These are phyloP conservation scores for Miopithecus talapoin DNA, from an alignment of 2,797 vertebrate species.

Conservation along the genomic window DNA sequence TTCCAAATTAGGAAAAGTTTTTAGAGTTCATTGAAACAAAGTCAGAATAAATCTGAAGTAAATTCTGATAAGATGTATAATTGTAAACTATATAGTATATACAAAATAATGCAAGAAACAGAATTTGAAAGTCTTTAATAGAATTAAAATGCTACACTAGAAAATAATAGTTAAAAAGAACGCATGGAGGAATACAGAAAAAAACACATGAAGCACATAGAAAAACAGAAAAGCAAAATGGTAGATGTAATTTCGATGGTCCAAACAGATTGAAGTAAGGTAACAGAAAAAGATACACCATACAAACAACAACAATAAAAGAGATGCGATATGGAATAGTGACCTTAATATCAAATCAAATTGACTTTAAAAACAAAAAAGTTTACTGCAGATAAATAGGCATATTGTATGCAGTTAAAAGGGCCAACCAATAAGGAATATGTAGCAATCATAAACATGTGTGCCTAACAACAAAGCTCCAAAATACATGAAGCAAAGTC, in stretches of 20 bases:
- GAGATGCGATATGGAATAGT: neutral
- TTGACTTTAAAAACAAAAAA: neutral
- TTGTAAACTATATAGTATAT: neutral
- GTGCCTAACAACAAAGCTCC: neutral
- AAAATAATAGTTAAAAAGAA: neutral
- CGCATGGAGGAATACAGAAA: neutral
- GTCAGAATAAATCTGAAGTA: neutral
- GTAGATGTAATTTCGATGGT: neutral
- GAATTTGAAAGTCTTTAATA: neutral
- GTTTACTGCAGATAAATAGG: neutral
- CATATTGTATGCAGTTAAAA: neutral
- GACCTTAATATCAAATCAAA: neutral
- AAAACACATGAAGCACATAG: neutral
- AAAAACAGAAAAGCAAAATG: conserved; percentile 39
- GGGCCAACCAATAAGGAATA: neutral
- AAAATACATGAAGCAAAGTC: neutral
- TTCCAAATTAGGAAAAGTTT: neutral
- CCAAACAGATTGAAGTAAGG: neutral
- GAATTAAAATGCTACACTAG: neutral
- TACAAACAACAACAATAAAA: neutral
- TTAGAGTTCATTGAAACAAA: neutral
- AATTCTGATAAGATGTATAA: neutral
- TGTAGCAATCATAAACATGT: neutral
- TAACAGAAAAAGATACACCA: neutral
- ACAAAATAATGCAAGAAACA: conserved; percentile 3